Evolutionary conservation across 2,888 invertebrate species (phyloP).

Genomic region (Habroteleia sp.): DNA sequence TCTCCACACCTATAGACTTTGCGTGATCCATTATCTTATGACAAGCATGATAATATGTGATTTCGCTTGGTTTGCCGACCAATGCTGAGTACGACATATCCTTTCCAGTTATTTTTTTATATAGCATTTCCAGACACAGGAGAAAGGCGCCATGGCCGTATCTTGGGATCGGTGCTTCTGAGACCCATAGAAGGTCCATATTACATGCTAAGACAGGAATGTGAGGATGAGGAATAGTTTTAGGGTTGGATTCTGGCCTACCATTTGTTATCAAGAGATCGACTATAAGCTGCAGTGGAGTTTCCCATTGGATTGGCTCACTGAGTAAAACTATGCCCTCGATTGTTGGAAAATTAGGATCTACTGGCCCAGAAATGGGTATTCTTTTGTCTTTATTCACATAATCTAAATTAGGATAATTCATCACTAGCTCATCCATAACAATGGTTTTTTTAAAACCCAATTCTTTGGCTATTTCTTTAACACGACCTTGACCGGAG

Average conservation of each 20-base stretch:
- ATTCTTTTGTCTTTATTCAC: conserved; percentile 77
- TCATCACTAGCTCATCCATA: conserved; percentile 83
- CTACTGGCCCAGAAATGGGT: conserved; percentile 81
- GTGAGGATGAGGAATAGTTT: conserved; percentile 83
- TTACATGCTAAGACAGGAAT: conserved; percentile 86
- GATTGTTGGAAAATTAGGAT: conserved; percentile 82
- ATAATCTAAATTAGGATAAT: conserved; percentile 84
- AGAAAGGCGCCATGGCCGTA: conserved; percentile 86
- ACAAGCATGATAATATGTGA: conserved; percentile 85
- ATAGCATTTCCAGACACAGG: conserved; percentile 84
- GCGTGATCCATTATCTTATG: conserved; percentile 83
- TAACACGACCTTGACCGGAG: conserved; percentile 83
- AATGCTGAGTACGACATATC: conserved; percentile 84
- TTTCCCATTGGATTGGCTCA: conserved; percentile 86
- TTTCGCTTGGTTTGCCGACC: conserved; percentile 85
- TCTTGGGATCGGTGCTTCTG: conserved; percentile 85
- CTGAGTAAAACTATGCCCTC: conserved; percentile 85
- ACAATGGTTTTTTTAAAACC: conserved; percentile 85
- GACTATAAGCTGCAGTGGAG: conserved; percentile 84
- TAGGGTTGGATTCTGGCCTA: conserved; percentile 79
- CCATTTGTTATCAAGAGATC: conserved; percentile 85
- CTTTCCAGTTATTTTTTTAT: conserved; percentile 84
- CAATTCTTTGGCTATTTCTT: conserved; percentile 83
- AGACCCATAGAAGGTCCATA: conserved; percentile 86
- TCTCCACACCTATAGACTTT: conserved; percentile 81